Conservation (phyloP, 1,140 invertebrate species). For the Drosophila pachea region DNA sequence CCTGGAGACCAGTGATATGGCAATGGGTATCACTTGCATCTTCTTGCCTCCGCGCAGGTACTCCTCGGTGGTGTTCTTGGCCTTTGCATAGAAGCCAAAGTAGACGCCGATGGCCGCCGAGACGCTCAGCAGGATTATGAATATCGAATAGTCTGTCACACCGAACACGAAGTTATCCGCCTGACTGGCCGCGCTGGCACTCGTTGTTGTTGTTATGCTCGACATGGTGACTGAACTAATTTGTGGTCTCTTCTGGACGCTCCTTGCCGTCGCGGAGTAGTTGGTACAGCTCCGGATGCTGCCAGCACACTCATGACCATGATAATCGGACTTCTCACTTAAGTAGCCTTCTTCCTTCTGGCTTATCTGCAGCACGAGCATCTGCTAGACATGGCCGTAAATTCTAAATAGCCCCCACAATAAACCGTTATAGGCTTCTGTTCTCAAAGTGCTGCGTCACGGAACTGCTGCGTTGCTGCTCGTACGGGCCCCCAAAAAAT, state of each 20-base stretch:
- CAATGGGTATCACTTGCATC: slow-evolving; percentile 83
- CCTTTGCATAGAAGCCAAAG: slow-evolving; percentile 81
- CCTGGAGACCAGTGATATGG: slow-evolving; percentile 84
- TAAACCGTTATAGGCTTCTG: not conserved
- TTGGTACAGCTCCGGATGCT: slow-evolving; percentile 33
- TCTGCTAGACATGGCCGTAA: slow-evolving; percentile 23
- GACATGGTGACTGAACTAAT: slow-evolving; percentile 36
- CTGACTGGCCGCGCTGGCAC: slow-evolving; percentile 15
- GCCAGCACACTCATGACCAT: slow-evolving; percentile 29
- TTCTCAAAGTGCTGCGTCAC: not conserved
- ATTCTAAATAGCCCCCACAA: not conserved
- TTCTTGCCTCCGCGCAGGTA: slow-evolving; percentile 83
- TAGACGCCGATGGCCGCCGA: slow-evolving; percentile 85
- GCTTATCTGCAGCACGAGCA: slow-evolving; percentile 26
- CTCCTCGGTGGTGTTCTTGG: slow-evolving; percentile 79
- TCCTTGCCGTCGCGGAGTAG: no score
- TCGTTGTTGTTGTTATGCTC: slow-evolving; percentile 7
- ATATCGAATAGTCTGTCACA: slow-evolving; percentile 82
- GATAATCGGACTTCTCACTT: slow-evolving; percentile 7
- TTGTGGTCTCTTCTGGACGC: no score
- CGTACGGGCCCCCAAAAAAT: slow-evolving; percentile 2
- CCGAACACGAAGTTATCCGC: slow-evolving; percentile 74
- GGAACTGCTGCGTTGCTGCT: no score
- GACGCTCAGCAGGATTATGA: slow-evolving; percentile 81
- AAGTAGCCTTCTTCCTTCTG: slow-evolving; percentile 13